These are phyloP conservation scores for Leptodactylus fallax DNA, from an alignment of 2,797 vertebrate genomes.

Conservation along the genomic window DNA sequence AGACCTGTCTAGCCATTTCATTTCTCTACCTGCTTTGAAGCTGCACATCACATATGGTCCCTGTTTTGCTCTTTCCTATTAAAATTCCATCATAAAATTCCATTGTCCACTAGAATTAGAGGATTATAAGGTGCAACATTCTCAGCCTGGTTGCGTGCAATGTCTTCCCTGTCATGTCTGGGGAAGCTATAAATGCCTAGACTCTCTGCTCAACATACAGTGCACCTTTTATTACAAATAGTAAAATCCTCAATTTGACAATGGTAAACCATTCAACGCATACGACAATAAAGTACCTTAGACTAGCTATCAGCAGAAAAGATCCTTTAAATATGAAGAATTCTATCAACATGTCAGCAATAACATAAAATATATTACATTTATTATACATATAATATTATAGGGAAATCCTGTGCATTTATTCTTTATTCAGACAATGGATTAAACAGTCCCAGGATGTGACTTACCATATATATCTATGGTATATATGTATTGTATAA, in stretches of 20 bases:
- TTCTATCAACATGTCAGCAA: not conserved
- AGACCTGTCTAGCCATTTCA: constrained; percentile 14
- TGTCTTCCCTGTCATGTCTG: constrained; percentile 16
- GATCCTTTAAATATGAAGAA: not conserved
- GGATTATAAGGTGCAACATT: constrained; percentile 46
- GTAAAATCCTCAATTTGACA: not conserved
- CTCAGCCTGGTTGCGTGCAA: constrained; percentile 36
- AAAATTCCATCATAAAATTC: constrained; percentile 49
- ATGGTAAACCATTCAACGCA: not conserved
- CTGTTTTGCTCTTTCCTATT: constrained; percentile 36
- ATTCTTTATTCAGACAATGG: not conserved
- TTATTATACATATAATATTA: not conserved
- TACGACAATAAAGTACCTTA: not conserved
- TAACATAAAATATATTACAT: not conserved
- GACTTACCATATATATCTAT: not conserved
- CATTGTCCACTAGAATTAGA: constrained; percentile 47
- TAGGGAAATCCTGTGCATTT: not conserved
- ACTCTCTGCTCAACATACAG: constrained; percentile 1
- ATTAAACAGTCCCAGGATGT: not conserved
- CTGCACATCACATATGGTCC: constrained; percentile 40
- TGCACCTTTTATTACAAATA: constrained; percentile 15
- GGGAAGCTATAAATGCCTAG: constrained; percentile 24
- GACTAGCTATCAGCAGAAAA: not conserved
- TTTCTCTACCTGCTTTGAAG: constrained; percentile 50
- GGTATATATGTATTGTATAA: not conserved